Conservation (phyloP, 2,888 invertebrate genomes). For the Scaptomyza flava region DNA sequence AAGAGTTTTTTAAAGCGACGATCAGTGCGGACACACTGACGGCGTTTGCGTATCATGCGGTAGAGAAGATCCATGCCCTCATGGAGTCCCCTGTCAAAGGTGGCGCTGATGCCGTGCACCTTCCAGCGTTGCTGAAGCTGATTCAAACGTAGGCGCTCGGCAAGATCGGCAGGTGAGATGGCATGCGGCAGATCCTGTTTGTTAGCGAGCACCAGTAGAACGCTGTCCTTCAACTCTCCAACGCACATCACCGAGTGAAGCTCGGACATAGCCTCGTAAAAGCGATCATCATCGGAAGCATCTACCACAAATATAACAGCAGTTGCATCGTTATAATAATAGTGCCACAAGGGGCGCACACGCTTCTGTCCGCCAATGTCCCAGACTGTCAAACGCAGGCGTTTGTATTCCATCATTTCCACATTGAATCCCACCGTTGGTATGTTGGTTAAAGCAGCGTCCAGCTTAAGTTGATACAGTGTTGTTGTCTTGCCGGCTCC, state of each 20-base stretch:
- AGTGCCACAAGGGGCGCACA: slow-evolving; percentile 77
- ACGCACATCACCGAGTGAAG: slow-evolving; percentile 66
- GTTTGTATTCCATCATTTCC: slow-evolving; percentile 77
- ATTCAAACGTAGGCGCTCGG: slow-evolving; percentile 21
- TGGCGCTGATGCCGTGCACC: slow-evolving; percentile 41
- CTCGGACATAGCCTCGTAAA: slow-evolving; percentile 65
- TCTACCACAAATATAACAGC: slow-evolving; percentile 80
- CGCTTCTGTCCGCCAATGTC: slow-evolving; percentile 80
- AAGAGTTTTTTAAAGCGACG: not conserved
- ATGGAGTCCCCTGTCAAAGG: slow-evolving; percentile 13
- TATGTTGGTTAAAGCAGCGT: slow-evolving; percentile 69
- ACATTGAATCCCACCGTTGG: slow-evolving; percentile 82
- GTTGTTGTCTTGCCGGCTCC: slow-evolving; percentile 82
- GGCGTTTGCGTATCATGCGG: slow-evolving; percentile 39
- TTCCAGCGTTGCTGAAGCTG: slow-evolving; percentile 36
- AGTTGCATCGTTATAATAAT: slow-evolving; percentile 72
- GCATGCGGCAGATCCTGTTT: slow-evolving; percentile 79
- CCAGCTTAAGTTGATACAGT: slow-evolving; percentile 76
- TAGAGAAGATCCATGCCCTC: slow-evolving; percentile 43
- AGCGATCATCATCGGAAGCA: slow-evolving; percentile 65
- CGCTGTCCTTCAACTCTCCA: slow-evolving; percentile 62
- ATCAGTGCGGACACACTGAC: not conserved
- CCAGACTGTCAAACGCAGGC: slow-evolving; percentile 79
- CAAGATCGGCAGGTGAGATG: slow-evolving; percentile 39
- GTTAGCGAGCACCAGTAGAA: slow-evolving; percentile 75